Evolutionary conservation across 2,113 vertebrate genomes (phyloP), one percentile per base, ranked within the genome.

Genomic region (Jaculus jaculus): DNA sequence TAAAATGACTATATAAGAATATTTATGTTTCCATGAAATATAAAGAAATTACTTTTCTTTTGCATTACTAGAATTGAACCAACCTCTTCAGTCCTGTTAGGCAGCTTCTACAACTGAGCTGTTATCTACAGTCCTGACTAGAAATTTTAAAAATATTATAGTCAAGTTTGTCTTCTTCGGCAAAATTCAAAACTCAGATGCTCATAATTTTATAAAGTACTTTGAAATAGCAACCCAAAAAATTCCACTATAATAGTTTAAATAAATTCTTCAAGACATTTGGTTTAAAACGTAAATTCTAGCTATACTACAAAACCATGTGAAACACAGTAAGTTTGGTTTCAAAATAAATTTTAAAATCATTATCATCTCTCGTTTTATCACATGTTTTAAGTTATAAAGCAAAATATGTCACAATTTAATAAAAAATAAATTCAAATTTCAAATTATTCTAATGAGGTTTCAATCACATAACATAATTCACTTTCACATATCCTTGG

Each of bases 211-310:
- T 32, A 5, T 63, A 54, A 94, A 94, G n/a, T 81, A 86, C 63
- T 82, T 86, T 83, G 16, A 86, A 92, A 79, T 34, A 5, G 18
- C 72, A 88, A 2, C 28, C 47, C 84, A 42, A 24, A 88, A 88
- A 96, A 65, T 28, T 30, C 34, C 92, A 5, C n/a, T 11, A 86
- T 81, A 68, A 84, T 47, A 63, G 15, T 17, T 88, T 82, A 69
- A 80, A 77, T 78, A 28, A 78, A 85, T 69, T 23, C 17, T 26
- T 71, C 58, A 86, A 5, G 9, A 63, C 72, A 51, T 63, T 86
- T 91, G 80, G 68, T 94, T 75, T 17, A 90, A 92, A 91, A 39
- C 93, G 60, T 91, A 84, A 54, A 75, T 60, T 82, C 54, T 90
- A 11, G 37, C 15, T 60, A 1, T 34, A 39, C 24, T 60, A 82